phyloP scores from a whole-genome alignment of 2,113 vertebrate genomes.

The Cynopterus brachyotis region DNA sequence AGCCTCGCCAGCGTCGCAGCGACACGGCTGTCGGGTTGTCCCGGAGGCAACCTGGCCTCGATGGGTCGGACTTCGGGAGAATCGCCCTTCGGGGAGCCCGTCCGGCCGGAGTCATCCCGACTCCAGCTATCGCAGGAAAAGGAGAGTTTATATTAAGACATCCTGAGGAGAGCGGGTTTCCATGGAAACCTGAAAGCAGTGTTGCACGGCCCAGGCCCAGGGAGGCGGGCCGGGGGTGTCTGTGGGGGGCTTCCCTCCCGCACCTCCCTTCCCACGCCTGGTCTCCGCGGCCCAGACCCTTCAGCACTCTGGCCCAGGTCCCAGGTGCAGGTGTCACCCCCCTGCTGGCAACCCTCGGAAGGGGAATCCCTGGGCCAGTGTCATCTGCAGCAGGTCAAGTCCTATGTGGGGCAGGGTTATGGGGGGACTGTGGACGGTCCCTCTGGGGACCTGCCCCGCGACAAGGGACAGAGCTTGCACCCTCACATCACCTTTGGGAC shows the following conservation, averaged over 20 bases:
- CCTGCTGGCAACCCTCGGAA: background rate
- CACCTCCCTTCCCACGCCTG: background rate
- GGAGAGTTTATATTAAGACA: background rate
- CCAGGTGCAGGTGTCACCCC: background rate
- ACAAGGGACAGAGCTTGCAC: rapidly evolving
- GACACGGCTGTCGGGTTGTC: background rate
- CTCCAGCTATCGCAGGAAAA: background rate
- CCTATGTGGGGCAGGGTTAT: too few species aligned
- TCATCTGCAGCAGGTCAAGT: background rate
- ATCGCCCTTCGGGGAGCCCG: background rate
- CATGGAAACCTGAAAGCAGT: background rate
- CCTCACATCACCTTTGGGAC: background rate
- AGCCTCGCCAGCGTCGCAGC: background rate
- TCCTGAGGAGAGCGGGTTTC: background rate
- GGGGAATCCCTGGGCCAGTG: background rate
- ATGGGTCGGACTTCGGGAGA: background rate
- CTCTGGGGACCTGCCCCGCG: rapidly evolving
- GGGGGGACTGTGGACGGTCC: background rate
- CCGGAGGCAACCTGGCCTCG: background rate
- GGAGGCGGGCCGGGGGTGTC: background rate
- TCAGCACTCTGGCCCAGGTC: rapidly evolving
- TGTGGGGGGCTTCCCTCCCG: too few species aligned
- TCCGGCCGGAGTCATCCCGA: background rate
- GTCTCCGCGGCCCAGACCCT: background rate
- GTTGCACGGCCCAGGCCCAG: too few species aligned